phyloP scores from a whole-genome alignment of 1,140 invertebrate genomes.

The Kradibia gibbosae region DNA sequence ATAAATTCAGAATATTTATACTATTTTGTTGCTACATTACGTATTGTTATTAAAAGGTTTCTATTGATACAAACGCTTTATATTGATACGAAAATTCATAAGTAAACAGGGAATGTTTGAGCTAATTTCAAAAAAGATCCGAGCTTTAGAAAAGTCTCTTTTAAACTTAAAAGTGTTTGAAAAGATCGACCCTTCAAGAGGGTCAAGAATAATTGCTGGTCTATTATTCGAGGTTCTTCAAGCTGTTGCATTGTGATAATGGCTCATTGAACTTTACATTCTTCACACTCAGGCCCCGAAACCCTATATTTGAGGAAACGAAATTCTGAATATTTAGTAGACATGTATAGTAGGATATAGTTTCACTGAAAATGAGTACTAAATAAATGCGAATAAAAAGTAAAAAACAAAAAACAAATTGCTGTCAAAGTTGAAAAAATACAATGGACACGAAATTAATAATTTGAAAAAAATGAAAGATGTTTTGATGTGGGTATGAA shows the following conservation, averaged over 20 bases:
- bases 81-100: too few relatives aligned
- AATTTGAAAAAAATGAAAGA: neutral
- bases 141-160: neutral
- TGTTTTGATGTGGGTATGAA: neutral
- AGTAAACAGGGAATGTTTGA: too few relatives aligned
- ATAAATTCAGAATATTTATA: too few relatives aligned
- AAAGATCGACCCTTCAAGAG: neutral
- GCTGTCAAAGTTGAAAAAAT: neutral
- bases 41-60: too few relatives aligned
- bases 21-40: too few relatives aligned
- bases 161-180: neutral
- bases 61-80: too few relatives aligned
- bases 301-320: neutral
- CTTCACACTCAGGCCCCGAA: neutral
- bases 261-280: slow-evolving; percentile 15
- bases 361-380: neutral
- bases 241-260: slow-evolving; percentile 49
- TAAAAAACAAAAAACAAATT: neutral
- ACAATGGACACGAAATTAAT: neutral
- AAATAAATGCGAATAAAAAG: neutral
- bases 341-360: slow-evolving; percentile 14
- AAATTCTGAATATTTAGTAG: neutral
- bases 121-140: neutral
- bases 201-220: slow-evolving; percentile 28
- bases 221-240: slow-evolving; percentile 15